Conservation (phyloP, 2,888 invertebrate species). For the Chesias legatella region DNA sequence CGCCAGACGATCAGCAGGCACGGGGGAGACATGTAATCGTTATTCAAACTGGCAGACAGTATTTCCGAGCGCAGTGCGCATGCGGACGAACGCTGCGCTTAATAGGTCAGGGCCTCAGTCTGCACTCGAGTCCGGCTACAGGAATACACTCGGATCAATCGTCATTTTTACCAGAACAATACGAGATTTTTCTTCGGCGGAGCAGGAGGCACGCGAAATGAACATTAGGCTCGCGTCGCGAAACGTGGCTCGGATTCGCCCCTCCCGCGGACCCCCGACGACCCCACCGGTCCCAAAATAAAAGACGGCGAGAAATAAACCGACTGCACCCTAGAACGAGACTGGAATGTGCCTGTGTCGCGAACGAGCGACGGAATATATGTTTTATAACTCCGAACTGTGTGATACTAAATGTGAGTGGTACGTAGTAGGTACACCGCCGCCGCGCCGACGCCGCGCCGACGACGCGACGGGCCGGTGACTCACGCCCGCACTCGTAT, state of each 20-base stretch:
- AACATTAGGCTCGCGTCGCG: constrained; percentile 26
- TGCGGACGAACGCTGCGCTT: constrained; percentile 59
- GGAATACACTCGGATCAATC: constrained; percentile 59
- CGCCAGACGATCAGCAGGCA: constrained; percentile 58
- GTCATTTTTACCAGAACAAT: constrained; percentile 44
- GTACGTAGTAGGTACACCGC: constrained; percentile 34
- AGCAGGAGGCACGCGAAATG: constrained; percentile 37
- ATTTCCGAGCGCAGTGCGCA: constrained; percentile 62
- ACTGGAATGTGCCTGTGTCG: constrained; percentile 41
- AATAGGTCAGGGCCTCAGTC: constrained; percentile 74
- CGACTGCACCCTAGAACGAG: constrained; percentile 39
- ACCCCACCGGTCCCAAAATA: constrained; percentile 47
- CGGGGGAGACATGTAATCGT: constrained; percentile 68
- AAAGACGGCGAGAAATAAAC: constrained; percentile 44
- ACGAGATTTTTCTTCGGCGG: constrained; percentile 27
- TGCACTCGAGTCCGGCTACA: constrained; percentile 61
- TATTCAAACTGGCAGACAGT: constrained; percentile 66
- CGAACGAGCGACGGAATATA: constrained; percentile 28
- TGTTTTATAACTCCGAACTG: constrained; percentile 35
- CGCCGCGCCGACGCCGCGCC: too few species aligned
- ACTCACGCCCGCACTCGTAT: constrained; percentile 43
- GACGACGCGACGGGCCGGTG: too few species aligned
- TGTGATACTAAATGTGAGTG: constrained; percentile 44
- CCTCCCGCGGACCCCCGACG: constrained; percentile 39
- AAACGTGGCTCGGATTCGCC: constrained; percentile 19